phyloP scores from a whole-genome alignment of 2,113 vertebrate genomes.

The Ameiurus melas region DNA sequence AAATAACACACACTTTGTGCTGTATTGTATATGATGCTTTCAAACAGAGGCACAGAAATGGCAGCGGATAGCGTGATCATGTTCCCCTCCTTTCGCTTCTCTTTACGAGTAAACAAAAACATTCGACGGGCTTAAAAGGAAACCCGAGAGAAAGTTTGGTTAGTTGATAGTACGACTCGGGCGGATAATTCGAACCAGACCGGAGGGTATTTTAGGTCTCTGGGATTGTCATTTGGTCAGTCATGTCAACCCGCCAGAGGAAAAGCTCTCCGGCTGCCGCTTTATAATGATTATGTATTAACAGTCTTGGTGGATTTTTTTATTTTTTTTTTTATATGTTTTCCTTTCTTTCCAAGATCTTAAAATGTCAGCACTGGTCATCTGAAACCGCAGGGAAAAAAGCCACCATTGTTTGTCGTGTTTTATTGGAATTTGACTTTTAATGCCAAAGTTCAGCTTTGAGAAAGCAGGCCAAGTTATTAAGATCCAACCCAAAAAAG shows the following conservation, averaged over 20 bases:
- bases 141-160: conserved; percentile 11
- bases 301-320: background rate
- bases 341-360: background rate
- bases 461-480: background rate
- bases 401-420: background rate
- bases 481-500: background rate
- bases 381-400: background rate
- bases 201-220: background rate
- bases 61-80: too few species aligned
- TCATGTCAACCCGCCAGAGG: conserved; percentile 20
- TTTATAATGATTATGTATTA: background rate
- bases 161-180: conserved; percentile 21
- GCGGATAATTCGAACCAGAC: conserved; percentile 36
- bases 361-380: conserved; percentile 9
- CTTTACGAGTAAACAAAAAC: conserved; percentile 1
- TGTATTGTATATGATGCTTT: too few species aligned
- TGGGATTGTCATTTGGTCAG: conserved; percentile 1
- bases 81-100: background rate
- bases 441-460: background rate
- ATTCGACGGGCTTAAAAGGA: background rate
- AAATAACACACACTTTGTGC: background rate
- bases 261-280: background rate
- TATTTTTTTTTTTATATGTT: too few species aligned
- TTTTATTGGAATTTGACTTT: background rate
- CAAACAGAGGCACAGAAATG: too few species aligned